Evolutionary conservation across 2,797 vertebrate species (phyloP), one percentile per base, ranked within the genome.

Genomic region (Scyliorhinus canicula): DNA sequence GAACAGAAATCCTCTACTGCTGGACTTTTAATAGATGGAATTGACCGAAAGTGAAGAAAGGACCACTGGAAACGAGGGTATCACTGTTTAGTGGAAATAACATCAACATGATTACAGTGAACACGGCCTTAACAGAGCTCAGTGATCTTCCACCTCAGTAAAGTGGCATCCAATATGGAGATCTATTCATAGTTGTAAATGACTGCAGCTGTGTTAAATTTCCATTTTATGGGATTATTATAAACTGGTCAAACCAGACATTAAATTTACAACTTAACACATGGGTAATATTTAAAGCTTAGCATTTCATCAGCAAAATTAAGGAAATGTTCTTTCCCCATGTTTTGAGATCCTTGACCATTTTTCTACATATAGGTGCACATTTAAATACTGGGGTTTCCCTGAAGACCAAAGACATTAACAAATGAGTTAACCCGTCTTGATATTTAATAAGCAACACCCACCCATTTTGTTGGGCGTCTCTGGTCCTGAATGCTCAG

Each of bases 191-290:
- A 40, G 88, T 21, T 91, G n/a, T 44, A 91, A 91, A 44, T 91
- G 60, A 40, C 79, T 47, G 21, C 79, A 82, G 79, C 44, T 47
- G 79, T 24, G 8, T 47, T 82, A 65, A 91, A 44, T 65, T 65
- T 40, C 19, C 57, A 91, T 91, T 91, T 65, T 91, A 91, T 91
- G 60, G 88, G 60, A 91, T 91, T 91, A 90, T 24, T 90, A 40
- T 91, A 65, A 65, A 91, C 60, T 44, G 35, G 60, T 91, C 57
- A 91, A 57, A 91, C 57, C 40, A 91, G 88, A 91, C 40, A 91
- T 91, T 3, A 91, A 65, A 65, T 65, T 60, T 24, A 11, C 4
- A 21, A n/a, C 60, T 65, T 65, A 65, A 60, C 57, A 11, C 57
- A 60, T 60, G 57, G 57, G 57, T 60, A 60, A 60, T 60, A 60